Evolutionary conservation across 2,113 vertebrate genomes (phyloP).

Genomic region (Pseudorhombus dupliciocellatus): DNA sequence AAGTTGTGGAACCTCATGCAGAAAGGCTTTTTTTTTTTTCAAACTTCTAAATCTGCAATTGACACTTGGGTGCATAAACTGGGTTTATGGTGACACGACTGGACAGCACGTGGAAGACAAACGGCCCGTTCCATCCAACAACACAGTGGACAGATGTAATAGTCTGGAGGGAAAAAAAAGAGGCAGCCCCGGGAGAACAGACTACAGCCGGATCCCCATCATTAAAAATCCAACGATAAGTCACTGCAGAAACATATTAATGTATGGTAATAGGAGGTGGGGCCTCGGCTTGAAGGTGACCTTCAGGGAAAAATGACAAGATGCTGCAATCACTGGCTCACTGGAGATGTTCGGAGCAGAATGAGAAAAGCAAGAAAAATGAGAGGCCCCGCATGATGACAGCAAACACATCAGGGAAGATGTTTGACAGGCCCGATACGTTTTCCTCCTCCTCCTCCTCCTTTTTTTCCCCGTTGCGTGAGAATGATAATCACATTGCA

Average conservation of each 20-base stretch:
- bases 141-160: background rate
- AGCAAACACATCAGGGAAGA: conserved; percentile 6
- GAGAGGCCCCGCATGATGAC: conserved; percentile 13
- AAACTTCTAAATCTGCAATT: conserved; percentile 6
- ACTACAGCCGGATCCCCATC: background rate
- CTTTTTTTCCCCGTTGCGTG: conserved; percentile 13
- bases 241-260: background rate
- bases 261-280: background rate
- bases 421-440: conserved; percentile 8
- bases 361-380: background rate
- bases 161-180: background rate
- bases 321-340: background rate
- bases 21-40: background rate
- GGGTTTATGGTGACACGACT: conserved; percentile 23
- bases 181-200: no score
- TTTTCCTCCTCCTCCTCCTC: background rate
- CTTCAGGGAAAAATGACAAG: background rate
- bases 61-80: conserved; percentile 28
- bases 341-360: background rate
- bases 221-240: background rate
- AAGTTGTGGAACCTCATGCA: background rate
- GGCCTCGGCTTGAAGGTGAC: conserved; percentile 3
- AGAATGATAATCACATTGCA: conserved; percentile 13
- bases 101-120: conserved; percentile 30
- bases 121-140: background rate